These are phyloP conservation scores for Hypanus sabinus DNA, from an alignment of 2,113 vertebrate species.

Conservation along the genomic window DNA sequence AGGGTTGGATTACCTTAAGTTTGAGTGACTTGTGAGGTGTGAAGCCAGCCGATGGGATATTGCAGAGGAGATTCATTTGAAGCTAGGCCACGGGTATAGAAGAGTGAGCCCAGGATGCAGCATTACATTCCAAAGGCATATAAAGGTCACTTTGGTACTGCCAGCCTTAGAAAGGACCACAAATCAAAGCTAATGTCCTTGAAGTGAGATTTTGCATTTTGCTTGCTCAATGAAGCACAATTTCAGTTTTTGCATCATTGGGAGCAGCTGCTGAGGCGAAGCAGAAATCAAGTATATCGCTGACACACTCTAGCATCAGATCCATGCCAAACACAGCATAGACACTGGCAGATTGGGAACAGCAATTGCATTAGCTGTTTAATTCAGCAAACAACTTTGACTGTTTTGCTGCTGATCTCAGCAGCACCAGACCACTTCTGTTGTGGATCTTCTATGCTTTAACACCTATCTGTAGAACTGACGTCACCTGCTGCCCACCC, in stretches of 20 bases:
- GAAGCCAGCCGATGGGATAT: not conserved
- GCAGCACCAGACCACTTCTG: not conserved
- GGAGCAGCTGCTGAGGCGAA: conserved; percentile 1
- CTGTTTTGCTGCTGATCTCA: not conserved
- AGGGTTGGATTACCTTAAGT: not conserved
- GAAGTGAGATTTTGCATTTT: not conserved
- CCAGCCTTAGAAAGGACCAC: not conserved
- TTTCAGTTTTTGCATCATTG: not conserved
- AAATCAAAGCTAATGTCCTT: not conserved
- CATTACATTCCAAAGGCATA: not conserved
- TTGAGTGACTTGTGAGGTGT: too few relatives aligned
- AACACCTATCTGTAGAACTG: too few relatives aligned
- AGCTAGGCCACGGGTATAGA: not conserved
- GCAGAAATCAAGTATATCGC: not conserved
- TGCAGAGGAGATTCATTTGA: not conserved
- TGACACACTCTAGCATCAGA: not conserved
- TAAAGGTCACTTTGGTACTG: not conserved
- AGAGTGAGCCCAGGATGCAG: not conserved
- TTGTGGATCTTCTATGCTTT: not conserved
- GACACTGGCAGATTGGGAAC: not conserved
- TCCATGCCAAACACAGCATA: not conserved
- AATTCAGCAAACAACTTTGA: not conserved
- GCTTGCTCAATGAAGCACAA: not conserved
- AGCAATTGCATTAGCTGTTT: not conserved
- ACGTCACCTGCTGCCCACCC: too few relatives aligned